Percentiles rank a stretch among this genome's conserved stretches.
Evolutionary conservation across 2,113 vertebrate species (phyloP).

Genomic region (Vulpes ferrilata): DNA sequence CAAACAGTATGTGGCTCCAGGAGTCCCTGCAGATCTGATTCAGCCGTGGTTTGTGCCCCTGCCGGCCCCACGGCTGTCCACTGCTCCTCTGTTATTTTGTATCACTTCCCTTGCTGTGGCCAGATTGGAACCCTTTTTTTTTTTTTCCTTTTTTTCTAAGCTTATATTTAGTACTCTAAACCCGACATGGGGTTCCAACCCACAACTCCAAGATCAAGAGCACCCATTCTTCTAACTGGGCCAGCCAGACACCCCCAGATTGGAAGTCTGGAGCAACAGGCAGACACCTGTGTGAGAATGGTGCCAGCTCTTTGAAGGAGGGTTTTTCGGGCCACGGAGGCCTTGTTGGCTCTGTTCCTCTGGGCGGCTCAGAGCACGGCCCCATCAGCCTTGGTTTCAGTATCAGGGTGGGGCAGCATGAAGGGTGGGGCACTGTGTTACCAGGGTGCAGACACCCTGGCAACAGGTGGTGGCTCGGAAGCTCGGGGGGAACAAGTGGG

Average conservation of each 20-base stretch:
- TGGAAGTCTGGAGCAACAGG: background rate
- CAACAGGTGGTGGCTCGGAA: background rate
- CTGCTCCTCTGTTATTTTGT: background rate
- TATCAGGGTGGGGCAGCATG: background rate
- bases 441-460: background rate
- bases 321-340: background rate
- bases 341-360: background rate
- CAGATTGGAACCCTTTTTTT: background rate
- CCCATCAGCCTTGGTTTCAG: background rate
- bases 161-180: background rate
- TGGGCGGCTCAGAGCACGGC: background rate
- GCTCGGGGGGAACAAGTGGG: background rate
- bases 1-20: conserved; percentile 60
- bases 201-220: background rate
- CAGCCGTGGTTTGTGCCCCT: background rate
- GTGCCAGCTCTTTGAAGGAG: background rate
- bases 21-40: conserved; percentile 37
- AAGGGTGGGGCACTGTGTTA: background rate
- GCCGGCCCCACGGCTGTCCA: background rate
- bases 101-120: background rate
- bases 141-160: background rate
- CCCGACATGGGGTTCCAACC: background rate
- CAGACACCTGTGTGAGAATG: background rate
- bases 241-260: background rate
- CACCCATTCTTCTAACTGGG: background rate